These are phyloP conservation scores for Diaperis boleti DNA, from an alignment of 2,888 invertebrate genomes.

Conservation along the genomic window DNA sequence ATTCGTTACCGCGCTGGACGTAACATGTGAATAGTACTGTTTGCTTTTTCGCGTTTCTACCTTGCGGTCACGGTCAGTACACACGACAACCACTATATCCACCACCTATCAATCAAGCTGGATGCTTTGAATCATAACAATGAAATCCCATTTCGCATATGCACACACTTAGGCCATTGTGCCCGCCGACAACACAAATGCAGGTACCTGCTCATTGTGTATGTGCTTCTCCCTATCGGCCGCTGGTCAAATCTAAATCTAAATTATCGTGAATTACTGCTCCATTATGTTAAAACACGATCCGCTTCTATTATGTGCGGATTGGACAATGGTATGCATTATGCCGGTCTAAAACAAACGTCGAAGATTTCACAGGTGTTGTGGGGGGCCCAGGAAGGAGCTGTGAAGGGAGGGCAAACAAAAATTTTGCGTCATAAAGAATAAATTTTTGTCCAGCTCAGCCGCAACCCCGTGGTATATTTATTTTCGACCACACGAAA, in stretches of 20 bases:
- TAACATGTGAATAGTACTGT: neutral
- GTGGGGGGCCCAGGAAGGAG: too few species aligned
- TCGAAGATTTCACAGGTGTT: neutral
- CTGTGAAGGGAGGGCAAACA: too few species aligned
- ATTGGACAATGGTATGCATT: slow-evolving; percentile 27
- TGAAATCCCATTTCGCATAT: slow-evolving; percentile 45
- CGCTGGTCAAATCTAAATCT: slow-evolving; percentile 39
- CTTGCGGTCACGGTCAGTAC: slow-evolving; percentile 27
- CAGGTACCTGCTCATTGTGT: slow-evolving; percentile 42
- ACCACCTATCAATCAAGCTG: slow-evolving; percentile 40
- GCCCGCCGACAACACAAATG: slow-evolving; percentile 41
- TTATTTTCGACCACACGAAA: too few species aligned
- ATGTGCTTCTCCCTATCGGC: slow-evolving; percentile 31
- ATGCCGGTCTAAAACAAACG: slow-evolving; percentile 25
- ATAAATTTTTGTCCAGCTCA: too few species aligned
- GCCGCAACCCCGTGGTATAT: too few species aligned
- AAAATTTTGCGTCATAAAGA: too few species aligned
- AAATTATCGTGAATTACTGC: slow-evolving; percentile 43
- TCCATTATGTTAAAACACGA: slow-evolving; percentile 42
- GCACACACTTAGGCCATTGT: slow-evolving; percentile 42
- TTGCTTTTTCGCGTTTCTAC: neutral
- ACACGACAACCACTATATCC: slow-evolving; percentile 19
- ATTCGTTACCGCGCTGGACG: neutral
- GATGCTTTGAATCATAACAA: slow-evolving; percentile 44
- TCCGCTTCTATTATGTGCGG: slow-evolving; percentile 29